A percentile compares a stretch with the other conserved stretches of the same genome.
phyloP scores from a whole-genome alignment of 1,140 invertebrate species.

The Calliphora vicina region DNA sequence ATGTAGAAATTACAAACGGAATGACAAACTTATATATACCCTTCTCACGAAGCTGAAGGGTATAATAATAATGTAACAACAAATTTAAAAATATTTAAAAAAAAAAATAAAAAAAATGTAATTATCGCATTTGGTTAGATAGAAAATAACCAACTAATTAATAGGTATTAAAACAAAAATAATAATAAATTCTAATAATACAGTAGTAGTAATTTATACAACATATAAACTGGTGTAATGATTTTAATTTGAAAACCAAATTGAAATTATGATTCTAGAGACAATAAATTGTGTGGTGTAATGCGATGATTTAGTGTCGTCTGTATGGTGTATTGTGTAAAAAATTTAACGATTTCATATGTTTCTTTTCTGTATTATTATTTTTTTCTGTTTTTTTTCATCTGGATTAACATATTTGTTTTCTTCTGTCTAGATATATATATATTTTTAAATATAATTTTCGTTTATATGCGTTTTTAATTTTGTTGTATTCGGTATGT shows the following conservation, averaged over 20 bases:
- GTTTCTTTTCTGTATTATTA: background rate
- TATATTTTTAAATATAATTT: background rate
- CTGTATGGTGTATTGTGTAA: background rate
- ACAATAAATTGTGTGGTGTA: background rate
- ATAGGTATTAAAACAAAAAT: background rate
- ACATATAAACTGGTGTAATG: background rate
- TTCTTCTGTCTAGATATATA: too few relatives aligned
- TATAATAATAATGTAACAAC: constrained; percentile 7
- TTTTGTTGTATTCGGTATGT: background rate
- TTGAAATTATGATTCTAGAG: background rate
- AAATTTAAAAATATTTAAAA: background rate
- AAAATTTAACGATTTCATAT: background rate
- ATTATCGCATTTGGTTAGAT: background rate
- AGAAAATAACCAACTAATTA: background rate
- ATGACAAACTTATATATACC: too few relatives aligned
- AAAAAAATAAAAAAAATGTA: too few relatives aligned
- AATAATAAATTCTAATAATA: background rate
- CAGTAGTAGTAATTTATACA: background rate
- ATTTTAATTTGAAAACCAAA: background rate
- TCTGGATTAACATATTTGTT: background rate
- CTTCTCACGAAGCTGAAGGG: too few relatives aligned
- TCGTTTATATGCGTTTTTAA: constrained; percentile 5
- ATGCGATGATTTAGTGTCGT: background rate
- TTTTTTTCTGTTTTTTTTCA: too few relatives aligned
- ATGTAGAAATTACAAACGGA: too few relatives aligned